These are phyloP conservation scores for Portunus trituberculatus DNA, from an alignment of 1,140 invertebrate species.

Conservation along the genomic window DNA sequence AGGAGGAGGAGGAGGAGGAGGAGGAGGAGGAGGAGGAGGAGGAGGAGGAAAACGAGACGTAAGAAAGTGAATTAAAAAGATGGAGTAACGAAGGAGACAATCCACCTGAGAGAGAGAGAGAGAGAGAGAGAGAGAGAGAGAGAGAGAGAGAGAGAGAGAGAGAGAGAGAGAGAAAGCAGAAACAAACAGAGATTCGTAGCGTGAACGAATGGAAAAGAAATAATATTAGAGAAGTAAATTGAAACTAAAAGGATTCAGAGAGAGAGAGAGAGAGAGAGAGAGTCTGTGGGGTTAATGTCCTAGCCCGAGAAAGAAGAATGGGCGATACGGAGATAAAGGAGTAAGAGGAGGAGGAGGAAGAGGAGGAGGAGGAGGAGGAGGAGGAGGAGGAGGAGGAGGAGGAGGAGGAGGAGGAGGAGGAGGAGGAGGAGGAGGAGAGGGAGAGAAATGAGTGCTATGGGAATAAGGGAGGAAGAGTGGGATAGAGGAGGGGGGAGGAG, in stretches of 20 bases:
- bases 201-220: not conserved
- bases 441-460: not conserved
- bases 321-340: not conserved
- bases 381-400: not conserved
- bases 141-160: slow-evolving; percentile 2
- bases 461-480: not conserved
- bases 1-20: not conserved
- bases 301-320: not conserved
- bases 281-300: not conserved
- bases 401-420: not conserved
- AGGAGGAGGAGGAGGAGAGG: not conserved
- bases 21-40: not conserved
- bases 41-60: not conserved
- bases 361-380: not conserved
- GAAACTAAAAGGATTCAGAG: not conserved
- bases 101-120: not conserved
- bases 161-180: not conserved
- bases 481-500: not conserved
- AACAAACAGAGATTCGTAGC: not conserved
- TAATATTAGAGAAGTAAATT: not conserved
- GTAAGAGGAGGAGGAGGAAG: not conserved
- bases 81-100: not conserved
- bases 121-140: slow-evolving; percentile 11
- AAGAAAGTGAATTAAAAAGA: not conserved
- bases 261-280: not conserved